These are phyloP conservation scores for Gracilinanus agilis DNA, from an alignment of 2,113 vertebrate genomes.

Conservation along the genomic window DNA sequence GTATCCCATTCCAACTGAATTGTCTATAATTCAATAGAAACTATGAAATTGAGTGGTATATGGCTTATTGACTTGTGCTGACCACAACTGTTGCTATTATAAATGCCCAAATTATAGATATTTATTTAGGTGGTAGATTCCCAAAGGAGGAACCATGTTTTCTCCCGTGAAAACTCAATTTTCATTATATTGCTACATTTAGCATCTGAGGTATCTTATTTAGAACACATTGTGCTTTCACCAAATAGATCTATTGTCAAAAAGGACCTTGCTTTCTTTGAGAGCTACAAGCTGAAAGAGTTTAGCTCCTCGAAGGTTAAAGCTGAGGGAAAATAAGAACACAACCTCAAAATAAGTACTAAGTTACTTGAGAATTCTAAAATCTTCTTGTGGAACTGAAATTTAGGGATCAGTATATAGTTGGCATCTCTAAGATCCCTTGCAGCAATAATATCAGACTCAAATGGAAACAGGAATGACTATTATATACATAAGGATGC, in stretches of 20 bases:
- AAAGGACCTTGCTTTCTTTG: neutral
- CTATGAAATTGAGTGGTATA: neutral
- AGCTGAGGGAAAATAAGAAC: neutral
- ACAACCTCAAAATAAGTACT: neutral
- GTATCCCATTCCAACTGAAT: neutral
- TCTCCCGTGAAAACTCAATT: neutral
- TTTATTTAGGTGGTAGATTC: neutral
- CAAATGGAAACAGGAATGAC: neutral
- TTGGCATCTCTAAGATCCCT: neutral
- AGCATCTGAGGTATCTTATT: neutral
- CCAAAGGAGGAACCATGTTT: neutral
- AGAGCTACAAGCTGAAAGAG: neutral
- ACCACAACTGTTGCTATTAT: neutral
- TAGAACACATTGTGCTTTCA: neutral
- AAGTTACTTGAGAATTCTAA: neutral
- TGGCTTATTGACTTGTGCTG: neutral
- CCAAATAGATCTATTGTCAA: neutral
- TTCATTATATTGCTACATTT: neutral
- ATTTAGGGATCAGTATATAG: neutral
- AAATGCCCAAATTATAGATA: neutral
- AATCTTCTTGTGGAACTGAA: neutral
- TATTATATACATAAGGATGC: neutral
- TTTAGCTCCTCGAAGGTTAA: neutral
- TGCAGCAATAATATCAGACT: neutral
- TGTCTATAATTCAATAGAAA: neutral